These are phyloP conservation scores for Pitangus sulphuratus DNA, from an alignment of 2,797 vertebrate genomes.

Conservation along the genomic window DNA sequence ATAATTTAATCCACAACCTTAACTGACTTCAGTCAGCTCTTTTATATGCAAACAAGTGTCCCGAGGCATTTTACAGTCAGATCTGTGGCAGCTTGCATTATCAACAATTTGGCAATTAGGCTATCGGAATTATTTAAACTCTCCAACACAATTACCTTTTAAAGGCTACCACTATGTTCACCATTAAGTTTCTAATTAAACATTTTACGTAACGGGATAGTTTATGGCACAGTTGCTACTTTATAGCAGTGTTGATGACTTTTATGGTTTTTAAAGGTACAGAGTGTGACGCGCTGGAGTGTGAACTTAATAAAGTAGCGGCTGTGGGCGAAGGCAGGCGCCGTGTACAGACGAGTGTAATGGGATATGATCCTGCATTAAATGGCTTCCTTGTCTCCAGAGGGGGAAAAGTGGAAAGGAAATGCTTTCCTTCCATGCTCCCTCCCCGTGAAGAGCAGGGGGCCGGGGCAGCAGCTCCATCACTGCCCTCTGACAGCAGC, in stretches of 20 bases:
- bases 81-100: conserved; percentile 52
- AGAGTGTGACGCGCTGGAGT: background rate
- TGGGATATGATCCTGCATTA: background rate
- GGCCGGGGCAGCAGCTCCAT: background rate
- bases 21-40: conserved; percentile 56
- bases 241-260: conserved; percentile 47
- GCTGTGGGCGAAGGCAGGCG: background rate
- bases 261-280: conserved; percentile 48
- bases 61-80: conserved; percentile 51
- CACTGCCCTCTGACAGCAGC: background rate
- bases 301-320: conserved; percentile 16
- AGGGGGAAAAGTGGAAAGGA: background rate
- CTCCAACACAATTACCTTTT: conserved; percentile 70
- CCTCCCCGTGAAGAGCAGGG: rapidly evolving
- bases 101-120: conserved; percentile 69
- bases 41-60: conserved; percentile 72
- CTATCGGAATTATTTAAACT: conserved; percentile 71
- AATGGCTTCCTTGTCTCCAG: background rate
- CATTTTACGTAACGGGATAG: conserved; percentile 59
- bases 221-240: conserved; percentile 57
- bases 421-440: rapidly evolving
- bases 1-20: conserved; percentile 41
- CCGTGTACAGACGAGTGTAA: background rate
- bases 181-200: conserved; percentile 75
- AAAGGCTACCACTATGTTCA: conserved; percentile 65